Percentiles rank a stretch among this genome's conserved stretches.
phyloP scores from a whole-genome alignment of 2,113 vertebrate species.

The Tragelaphus buxtoni region DNA sequence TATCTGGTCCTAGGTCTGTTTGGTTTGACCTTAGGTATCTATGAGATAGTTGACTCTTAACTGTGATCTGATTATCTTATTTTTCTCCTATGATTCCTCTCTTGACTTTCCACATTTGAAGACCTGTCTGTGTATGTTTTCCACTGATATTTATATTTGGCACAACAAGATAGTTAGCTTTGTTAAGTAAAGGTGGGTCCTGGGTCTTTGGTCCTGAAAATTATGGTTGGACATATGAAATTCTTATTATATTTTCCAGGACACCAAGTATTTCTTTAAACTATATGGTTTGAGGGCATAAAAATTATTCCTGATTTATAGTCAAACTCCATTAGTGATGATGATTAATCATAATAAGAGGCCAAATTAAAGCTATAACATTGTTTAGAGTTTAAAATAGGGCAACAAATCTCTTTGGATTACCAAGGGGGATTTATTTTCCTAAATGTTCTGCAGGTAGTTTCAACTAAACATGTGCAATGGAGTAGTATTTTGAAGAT shows the following conservation, averaged over 20 bases:
- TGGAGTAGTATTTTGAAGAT: slow-evolving; percentile 13
- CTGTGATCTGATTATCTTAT: not conserved
- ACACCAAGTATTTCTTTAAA: not conserved
- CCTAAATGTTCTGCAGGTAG: not conserved
- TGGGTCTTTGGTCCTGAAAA: not conserved
- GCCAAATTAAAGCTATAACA: not conserved
- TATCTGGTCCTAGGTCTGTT: not conserved
- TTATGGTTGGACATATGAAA: not conserved
- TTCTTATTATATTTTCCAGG: not conserved
- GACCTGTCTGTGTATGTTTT: not conserved
- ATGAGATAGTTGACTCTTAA: not conserved
- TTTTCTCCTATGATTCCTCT: not conserved
- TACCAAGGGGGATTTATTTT: slow-evolving; percentile 1
- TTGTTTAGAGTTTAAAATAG: slow-evolving; percentile 27
- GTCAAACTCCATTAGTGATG: not conserved
- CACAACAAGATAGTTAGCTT: not conserved
- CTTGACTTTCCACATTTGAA: not conserved
- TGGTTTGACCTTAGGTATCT: slow-evolving; percentile 9
- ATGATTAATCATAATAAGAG: slow-evolving; percentile 38
- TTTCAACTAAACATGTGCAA: slow-evolving; percentile 13
- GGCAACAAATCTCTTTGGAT: not conserved
- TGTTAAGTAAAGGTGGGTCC: not conserved
- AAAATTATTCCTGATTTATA: not conserved
- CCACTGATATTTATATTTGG: not conserved
- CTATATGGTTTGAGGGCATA: not conserved